phyloP scores from a whole-genome alignment of 2,797 vertebrate genomes.

The Macropus fuliginosus region DNA sequence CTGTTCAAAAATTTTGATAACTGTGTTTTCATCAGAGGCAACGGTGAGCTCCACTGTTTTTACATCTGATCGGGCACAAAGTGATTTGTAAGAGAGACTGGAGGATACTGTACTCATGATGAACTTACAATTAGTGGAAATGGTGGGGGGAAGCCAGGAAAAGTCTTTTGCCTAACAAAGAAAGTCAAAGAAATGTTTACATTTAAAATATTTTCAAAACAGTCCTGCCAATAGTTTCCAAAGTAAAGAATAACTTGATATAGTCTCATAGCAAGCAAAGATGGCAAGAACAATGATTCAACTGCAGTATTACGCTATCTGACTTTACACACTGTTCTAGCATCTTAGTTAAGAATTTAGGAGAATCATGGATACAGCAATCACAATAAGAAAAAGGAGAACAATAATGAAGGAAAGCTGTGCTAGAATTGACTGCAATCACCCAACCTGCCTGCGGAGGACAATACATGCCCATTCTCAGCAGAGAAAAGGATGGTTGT shows the following conservation, averaged over 20 bases:
- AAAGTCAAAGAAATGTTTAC: conserved; percentile 12
- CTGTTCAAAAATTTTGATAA: conserved; percentile 65
- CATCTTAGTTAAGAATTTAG: background rate
- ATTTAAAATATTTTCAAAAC: conserved; percentile 20
- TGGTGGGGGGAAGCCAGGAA: conserved; percentile 62
- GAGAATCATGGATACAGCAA: background rate
- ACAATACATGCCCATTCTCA: background rate
- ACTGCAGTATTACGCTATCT: background rate
- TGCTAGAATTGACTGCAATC: background rate
- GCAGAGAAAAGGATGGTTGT: background rate
- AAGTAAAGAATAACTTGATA: background rate
- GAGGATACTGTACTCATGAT: conserved; percentile 68
- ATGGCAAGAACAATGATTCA: background rate
- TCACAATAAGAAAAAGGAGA: background rate
- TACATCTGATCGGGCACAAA: conserved; percentile 70
- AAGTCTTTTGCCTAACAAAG: conserved; percentile 71
- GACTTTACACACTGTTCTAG: background rate
- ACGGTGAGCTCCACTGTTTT: conserved; percentile 35
- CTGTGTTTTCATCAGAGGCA: conserved; percentile 33
- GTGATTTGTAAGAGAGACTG: conserved; percentile 74
- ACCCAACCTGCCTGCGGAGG: background rate
- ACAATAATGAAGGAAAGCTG: background rate
- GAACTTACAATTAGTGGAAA: conserved; percentile 73
- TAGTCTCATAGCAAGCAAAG: background rate
- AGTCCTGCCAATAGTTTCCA: background rate